These are phyloP conservation scores for Drosophila aldrichi DNA, from an alignment of 2,888 invertebrate genomes.

Conservation along the genomic window DNA sequence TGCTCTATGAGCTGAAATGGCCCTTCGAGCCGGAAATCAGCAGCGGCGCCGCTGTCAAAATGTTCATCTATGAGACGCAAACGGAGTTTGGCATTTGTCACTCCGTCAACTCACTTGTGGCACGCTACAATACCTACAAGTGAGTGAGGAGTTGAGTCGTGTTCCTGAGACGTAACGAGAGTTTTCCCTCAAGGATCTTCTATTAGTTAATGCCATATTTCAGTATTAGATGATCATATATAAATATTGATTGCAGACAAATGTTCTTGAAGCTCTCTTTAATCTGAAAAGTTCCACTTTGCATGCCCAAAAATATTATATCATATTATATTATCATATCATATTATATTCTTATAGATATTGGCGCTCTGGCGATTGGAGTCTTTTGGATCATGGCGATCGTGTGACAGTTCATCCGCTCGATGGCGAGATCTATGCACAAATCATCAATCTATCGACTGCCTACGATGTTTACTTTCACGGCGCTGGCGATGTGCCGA, in stretches of 20 bases:
- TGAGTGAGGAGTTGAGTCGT: constrained; percentile 48
- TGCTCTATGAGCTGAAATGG: constrained; percentile 85
- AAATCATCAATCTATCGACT: constrained; percentile 89
- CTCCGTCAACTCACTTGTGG: constrained; percentile 89
- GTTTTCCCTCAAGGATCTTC: not conserved
- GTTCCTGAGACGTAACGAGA: no score
- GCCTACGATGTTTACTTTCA: constrained; percentile 89
- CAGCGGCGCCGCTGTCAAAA: constrained; percentile 86
- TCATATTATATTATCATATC: no score
- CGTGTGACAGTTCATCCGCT: constrained; percentile 88
- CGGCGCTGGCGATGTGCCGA: constrained; percentile 89
- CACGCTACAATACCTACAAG: constrained; percentile 85
- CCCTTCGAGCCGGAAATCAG: constrained; percentile 87
- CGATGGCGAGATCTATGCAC: constrained; percentile 91
- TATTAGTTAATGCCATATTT: not conserved
- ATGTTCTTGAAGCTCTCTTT: no score
- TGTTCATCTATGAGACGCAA: constrained; percentile 87
- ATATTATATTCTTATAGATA: constrained; percentile 85
- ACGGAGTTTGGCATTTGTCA: constrained; percentile 91
- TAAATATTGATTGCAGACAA: no score
- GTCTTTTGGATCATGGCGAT: constrained; percentile 84
- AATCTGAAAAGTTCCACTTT: no score
- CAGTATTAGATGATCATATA: not conserved
- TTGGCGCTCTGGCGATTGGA: constrained; percentile 87
- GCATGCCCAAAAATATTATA: no score